Conservation (phyloP, 2,113 vertebrate genomes). For the Eulemur macaco region DNA sequence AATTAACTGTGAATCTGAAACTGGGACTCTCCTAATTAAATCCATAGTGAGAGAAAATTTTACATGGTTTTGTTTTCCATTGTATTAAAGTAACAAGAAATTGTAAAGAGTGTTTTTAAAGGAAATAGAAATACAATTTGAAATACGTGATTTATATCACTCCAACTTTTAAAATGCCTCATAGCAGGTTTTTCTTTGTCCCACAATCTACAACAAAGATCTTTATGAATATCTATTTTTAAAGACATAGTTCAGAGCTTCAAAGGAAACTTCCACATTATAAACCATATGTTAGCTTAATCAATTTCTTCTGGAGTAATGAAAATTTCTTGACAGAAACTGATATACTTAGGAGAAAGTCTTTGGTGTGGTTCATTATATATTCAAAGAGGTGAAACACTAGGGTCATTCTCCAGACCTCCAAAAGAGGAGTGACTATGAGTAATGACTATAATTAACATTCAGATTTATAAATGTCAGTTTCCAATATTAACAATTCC, state of each 20-base stretch:
- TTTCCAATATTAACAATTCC: slow-evolving; percentile 38
- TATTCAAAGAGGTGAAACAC: slow-evolving; percentile 73
- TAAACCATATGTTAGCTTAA: slow-evolving; percentile 68
- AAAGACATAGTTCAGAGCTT: slow-evolving; percentile 61
- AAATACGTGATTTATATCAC: neutral
- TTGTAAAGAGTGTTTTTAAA: neutral
- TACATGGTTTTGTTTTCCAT: neutral
- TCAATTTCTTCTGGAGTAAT: slow-evolving; percentile 66
- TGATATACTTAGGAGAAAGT: slow-evolving; percentile 67
- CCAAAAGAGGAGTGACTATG: slow-evolving; percentile 70
- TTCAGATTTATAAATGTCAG: slow-evolving; percentile 56
- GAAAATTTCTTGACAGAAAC: slow-evolving; percentile 76
- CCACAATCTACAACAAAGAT: neutral
- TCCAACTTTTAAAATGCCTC: neutral
- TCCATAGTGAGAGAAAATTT: neutral
- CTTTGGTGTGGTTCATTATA: slow-evolving; percentile 69
- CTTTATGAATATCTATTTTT: slow-evolving; percentile 55
- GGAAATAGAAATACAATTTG: neutral
- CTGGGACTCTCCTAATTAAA: neutral
- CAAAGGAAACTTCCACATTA: slow-evolving; percentile 31
- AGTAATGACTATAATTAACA: slow-evolving; percentile 77
- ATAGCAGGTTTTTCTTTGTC: neutral
- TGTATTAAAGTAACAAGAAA: neutral
- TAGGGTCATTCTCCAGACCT: slow-evolving; percentile 68
- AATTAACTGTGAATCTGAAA: neutral